Conservation (phyloP, 1,140 invertebrate genomes). For the Idris sp. region DNA sequence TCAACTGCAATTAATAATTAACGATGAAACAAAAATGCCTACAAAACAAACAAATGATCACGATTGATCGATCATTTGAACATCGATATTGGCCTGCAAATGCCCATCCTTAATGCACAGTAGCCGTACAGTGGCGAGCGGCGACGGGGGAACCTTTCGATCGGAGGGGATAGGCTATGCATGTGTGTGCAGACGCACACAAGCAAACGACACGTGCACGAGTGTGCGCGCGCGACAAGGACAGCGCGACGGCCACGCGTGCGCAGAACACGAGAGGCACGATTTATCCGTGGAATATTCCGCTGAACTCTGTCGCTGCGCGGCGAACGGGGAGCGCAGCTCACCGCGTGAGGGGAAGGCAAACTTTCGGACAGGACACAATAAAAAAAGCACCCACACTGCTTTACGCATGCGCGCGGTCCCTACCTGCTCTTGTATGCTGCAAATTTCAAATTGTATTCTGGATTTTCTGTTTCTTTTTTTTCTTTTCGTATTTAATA, state of each 20-base stretch:
- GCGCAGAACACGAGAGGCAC: conserved; percentile 31
- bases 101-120: conserved; percentile 45
- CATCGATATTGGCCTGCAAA: conserved; percentile 31
- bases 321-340: conserved; percentile 29
- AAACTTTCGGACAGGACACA: conserved; percentile 37
- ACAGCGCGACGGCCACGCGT: conserved; percentile 3
- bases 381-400: conserved; percentile 50
- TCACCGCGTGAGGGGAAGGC: conserved; percentile 15
- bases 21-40: too few relatives aligned
- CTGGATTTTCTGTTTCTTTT: too few relatives aligned
- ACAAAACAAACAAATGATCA: conserved; percentile 2
- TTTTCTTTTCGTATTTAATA: too few relatives aligned
- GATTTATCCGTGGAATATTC: conserved; percentile 66
- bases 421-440: too few relatives aligned
- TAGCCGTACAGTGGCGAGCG: conserved; percentile 45
- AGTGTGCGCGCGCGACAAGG: background rate
- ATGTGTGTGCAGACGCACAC: conserved; percentile 36
- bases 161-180: conserved; percentile 5
- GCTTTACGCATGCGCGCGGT: too few relatives aligned
- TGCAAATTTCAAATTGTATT: too few relatives aligned
- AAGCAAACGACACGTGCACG: conserved; percentile 44
- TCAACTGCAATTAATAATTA: too few relatives aligned
- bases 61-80: conserved; percentile 32
- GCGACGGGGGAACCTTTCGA: background rate
- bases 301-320: conserved; percentile 63